Base-by-base conservation (phyloP, 2,888 invertebrate species). In the Baronia brevicornis region DNA sequence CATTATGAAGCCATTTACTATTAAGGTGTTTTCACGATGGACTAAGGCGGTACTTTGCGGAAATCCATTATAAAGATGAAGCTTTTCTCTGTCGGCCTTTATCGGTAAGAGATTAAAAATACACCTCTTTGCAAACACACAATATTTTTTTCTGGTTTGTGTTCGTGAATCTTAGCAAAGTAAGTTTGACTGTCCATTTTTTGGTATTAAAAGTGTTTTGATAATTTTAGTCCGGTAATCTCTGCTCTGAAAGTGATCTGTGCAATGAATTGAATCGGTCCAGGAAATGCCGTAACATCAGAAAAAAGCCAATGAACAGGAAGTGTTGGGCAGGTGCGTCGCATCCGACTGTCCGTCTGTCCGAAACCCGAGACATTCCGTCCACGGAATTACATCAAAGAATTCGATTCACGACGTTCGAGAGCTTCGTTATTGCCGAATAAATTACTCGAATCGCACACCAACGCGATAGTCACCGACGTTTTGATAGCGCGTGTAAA, bases 261-360 rank as follows among this genome's bases (percentile, higher is more conserved):
- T 36, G 18, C 29, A 25, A 27, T 7, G 13, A 19, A 11, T 19
- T 31, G 31, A 33, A 45, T 39, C 43, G 43, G 51, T 60, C 49
- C 71, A 71, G 74, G 75, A 75, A 74, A 70, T 54, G 55, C 42
- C 49, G 39, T 28, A 32, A 27, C 46, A 24, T 29, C 19, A 37
- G 32, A 49, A 55, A 53, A 69, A 65, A 65, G 33, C 35, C 40
- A 32, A 48, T 50, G 48, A 41, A 36, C 58, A 70, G 77, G 77
- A 74, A 69, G 61, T 58, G 36, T 30, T 27, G 29, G 45, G 62
- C 78, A 77, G 78, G 77, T 77, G 78, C 60, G 50, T 36, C 46
- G 41, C 48, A 60, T 60, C 58, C 51, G n/a, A n/a, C n/a, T n/a
- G 56, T 53, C 58, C 41, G 54, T 54, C 54, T 44, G 58, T 54